These are phyloP conservation scores for Caenorhabditis inopinata DNA, from an alignment of 1,140 invertebrate genomes.

Conservation along the genomic window DNA sequence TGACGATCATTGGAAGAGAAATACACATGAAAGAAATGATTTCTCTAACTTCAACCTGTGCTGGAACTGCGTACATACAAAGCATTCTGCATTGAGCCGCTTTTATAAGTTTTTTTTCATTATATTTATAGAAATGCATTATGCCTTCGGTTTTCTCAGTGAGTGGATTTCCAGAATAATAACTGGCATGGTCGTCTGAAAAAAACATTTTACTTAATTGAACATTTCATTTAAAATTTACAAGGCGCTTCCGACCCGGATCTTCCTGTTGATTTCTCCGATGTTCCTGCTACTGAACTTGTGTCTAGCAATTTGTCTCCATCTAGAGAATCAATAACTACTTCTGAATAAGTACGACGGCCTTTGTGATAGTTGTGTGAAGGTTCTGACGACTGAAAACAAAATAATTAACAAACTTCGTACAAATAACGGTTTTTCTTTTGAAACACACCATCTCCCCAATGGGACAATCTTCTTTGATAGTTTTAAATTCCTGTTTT, in stretches of 20 bases:
- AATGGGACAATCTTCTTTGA: neutral
- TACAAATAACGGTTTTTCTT: neutral
- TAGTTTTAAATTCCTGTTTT: neutral
- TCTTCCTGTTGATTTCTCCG: slow-evolving; percentile 1
- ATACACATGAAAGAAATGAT: slow-evolving; percentile 34
- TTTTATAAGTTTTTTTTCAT: slow-evolving; percentile 31
- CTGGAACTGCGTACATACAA: slow-evolving; percentile 85
- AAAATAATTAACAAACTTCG: neutral
- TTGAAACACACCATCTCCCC: neutral
- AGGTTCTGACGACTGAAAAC: neutral
- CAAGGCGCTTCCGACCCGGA: slow-evolving; percentile 25
- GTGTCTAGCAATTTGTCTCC: neutral
- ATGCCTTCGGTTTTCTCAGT: slow-evolving; percentile 94
- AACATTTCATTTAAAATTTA: neutral
- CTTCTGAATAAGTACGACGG: slow-evolving; percentile 54
- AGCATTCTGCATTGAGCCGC: slow-evolving; percentile 77
- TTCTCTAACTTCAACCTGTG: slow-evolving; percentile 75
- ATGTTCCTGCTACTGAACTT: neutral
- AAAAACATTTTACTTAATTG: neutral
- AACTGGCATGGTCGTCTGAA: slow-evolving; percentile 68
- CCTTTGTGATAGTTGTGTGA: slow-evolving; percentile 35
- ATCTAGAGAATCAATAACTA: slow-evolving; percentile 55
- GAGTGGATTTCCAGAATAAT: slow-evolving; percentile 92
- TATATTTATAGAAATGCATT: slow-evolving; percentile 91
- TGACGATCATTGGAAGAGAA: neutral